Evolutionary conservation across 2,797 vertebrate genomes (phyloP), one percentile per base, ranked within the genome.

Genomic region (Gallirallus australis): DNA sequence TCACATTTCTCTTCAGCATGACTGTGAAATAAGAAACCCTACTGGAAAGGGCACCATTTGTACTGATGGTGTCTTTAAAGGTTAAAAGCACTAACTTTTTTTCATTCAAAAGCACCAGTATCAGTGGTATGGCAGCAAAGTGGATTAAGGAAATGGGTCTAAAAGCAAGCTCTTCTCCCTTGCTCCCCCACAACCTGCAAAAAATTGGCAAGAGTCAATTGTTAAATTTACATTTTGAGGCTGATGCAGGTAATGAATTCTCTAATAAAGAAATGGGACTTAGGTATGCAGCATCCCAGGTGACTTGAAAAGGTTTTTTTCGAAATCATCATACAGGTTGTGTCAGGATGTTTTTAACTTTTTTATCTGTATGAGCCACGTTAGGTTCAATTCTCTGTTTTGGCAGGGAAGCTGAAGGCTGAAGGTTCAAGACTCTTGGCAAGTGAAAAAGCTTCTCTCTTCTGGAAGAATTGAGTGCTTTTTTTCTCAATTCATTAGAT

Each of bases 301-400:
- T 4, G 2, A 52, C 45, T 35, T 65, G 2, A 9, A 47, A 37
- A 79, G 25, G 11, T 61, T 30, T 17, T 70, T 24, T 30, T 6
- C 9, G 6, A 78, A 21, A 40, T 71, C 27, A 23, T 65, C 1
- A 0, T 28, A 2, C 4, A 59, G 23, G 4, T 50, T 53, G 7
- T 48, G 16, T 69, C 33, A 71, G 37, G 73, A 16, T 1, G 3
- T 75, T 50, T 33, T 48, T 20, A 40, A 3, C 15, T 42, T 68
- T 10, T 31, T 25, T 1, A 1, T 25, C 2, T 7, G 4, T 10
- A 5, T n/a, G 7, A 15, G 8, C 31, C 9, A 7, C 4, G 11
- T 61, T 56, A 33, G 8, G 19, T 35, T 59, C 12, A 33, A 0
- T 82, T 82, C 20, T 53, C 12, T 71, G 3, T 33, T 3, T 39